These are phyloP conservation scores for Platygyra sinensis DNA, from an alignment of 64 coral and sea anemone species.

Conservation along the genomic window DNA sequence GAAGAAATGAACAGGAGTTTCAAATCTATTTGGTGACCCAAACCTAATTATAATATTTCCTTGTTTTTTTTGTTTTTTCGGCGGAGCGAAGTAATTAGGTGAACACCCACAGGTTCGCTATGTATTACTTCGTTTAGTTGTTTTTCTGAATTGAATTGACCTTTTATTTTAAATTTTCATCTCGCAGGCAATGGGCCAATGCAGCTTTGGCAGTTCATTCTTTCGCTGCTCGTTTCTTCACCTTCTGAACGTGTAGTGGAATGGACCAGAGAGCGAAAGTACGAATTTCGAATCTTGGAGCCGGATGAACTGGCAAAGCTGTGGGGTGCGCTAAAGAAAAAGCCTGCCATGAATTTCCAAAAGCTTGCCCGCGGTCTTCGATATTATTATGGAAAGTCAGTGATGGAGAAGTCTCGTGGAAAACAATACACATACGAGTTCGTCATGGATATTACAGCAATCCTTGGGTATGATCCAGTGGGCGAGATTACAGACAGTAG, in stretches of 20 bases:
- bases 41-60: no score
- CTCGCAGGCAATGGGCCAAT: conserved; percentile 28
- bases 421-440: conserved; percentile 26
- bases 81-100: no score
- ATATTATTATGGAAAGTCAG: conserved; percentile 35
- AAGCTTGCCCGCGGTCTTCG: conserved; percentile 22
- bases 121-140: no score
- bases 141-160: no score
- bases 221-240: not conserved
- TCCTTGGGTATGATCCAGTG: conserved; percentile 17
- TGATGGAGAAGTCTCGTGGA: conserved; percentile 13
- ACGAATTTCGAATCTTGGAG: conserved; percentile 16
- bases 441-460: conserved; percentile 15
- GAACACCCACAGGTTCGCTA: no score
- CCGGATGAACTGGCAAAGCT: not conserved
- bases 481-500: no score
- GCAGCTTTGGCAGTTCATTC: conserved; percentile 29
- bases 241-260: not conserved
- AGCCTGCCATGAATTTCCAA: conserved; percentile 21
- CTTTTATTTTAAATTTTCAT: no score
- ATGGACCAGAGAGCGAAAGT: conserved; percentile 9
- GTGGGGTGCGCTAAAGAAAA: conserved; percentile 15
- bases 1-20: no score
- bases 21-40: no score
- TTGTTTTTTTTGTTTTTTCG: no score